A percentile compares a stretch with the other conserved stretches of the same genome.
Evolutionary conservation across 2,797 vertebrate species (phyloP).

Genomic region (Sebastolobus alascanus): DNA sequence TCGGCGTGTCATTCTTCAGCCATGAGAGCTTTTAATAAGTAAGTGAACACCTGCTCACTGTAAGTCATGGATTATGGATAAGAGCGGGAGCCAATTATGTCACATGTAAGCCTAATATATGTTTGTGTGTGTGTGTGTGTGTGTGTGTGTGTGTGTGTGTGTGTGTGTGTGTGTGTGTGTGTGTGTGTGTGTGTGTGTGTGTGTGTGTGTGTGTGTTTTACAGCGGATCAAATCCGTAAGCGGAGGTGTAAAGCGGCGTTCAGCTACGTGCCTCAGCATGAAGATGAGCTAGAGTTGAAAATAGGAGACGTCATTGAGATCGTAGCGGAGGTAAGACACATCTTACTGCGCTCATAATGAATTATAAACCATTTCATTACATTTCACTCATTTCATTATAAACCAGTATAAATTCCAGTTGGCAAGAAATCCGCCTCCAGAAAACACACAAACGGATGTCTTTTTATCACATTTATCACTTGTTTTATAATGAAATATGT

Average conservation of each 20-base stretch:
- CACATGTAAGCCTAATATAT: constrained; percentile 6
- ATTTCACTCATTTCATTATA: too few species aligned
- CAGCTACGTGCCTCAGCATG: constrained; percentile 97
- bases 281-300: constrained; percentile 97
- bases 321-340: constrained; percentile 89
- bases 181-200: constrained; percentile 21
- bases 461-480: neutral
- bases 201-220: constrained; percentile 30
- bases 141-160: constrained; percentile 20
- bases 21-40: constrained; percentile 10
- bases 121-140: constrained; percentile 20
- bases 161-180: constrained; percentile 29
- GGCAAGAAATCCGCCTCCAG: neutral
- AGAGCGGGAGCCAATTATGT: constrained; percentile 28
- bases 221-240: constrained; percentile 92
- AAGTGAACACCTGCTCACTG: constrained; percentile 20
- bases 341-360: neutral
- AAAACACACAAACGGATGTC: neutral
- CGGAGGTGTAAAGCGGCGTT: constrained; percentile 96
- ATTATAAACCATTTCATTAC: neutral
- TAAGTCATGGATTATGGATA: constrained; percentile 24
- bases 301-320: constrained; percentile 96
- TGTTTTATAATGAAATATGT: neutral
- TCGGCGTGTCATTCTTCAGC: neutral
- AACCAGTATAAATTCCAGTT: neutral